Percentiles rank a stretch among this genome's conserved stretches.
phyloP scores from a whole-genome alignment of 2,113 vertebrate species.

The Eira barbara region DNA sequence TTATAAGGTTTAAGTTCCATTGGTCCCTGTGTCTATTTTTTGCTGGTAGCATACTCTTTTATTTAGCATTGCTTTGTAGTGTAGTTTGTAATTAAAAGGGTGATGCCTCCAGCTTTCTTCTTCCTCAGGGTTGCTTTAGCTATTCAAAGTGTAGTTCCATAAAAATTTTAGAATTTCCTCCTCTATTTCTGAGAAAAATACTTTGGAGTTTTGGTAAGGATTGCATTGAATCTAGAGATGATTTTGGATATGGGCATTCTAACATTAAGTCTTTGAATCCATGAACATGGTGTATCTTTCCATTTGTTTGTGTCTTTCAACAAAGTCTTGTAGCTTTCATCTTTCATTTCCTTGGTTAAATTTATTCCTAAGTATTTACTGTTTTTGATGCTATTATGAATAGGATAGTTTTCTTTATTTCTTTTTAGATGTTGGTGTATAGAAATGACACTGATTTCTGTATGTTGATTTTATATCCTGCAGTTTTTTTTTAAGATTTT shows the following conservation, averaged over 20 bases:
- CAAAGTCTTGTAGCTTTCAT: background rate
- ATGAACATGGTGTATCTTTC: background rate
- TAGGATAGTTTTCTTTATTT: background rate
- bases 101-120: background rate
- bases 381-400: background rate
- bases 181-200: background rate
- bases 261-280: background rate
- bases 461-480: background rate
- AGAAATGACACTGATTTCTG: background rate
- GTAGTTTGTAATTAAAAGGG: background rate
- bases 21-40: background rate
- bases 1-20: background rate
- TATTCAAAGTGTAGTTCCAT: background rate
- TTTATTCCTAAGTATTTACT: background rate
- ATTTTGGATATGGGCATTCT: background rate
- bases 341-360: background rate
- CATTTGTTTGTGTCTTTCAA: background rate
- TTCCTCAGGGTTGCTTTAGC: background rate
- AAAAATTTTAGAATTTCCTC: background rate
- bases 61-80: background rate
- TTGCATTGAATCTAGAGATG: background rate
- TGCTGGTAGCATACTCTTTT: background rate
- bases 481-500: too few relatives aligned
- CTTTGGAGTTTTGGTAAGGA: background rate
- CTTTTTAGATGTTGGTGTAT: background rate